A percentile compares a stretch with the other conserved stretches of the same genome.
Evolutionary conservation across 2,888 invertebrate species (phyloP).

Genomic region (Aphodius granarius): DNA sequence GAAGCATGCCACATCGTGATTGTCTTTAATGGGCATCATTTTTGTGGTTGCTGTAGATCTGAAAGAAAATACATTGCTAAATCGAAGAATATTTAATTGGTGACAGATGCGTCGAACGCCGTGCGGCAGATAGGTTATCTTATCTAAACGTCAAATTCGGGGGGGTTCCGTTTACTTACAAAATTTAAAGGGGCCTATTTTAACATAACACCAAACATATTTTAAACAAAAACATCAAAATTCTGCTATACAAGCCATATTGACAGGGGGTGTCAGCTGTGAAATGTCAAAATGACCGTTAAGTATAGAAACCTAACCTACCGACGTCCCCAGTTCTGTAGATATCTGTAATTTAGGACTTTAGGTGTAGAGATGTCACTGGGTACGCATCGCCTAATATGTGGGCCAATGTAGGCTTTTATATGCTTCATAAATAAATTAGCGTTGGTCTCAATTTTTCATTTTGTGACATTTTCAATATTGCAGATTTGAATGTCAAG

Average conservation of each 20-base stretch:
- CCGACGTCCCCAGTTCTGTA: not conserved
- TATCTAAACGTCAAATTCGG: not conserved
- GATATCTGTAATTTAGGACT: no score
- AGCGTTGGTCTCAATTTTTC: no score
- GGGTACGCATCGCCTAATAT: no score
- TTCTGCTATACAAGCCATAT: slow-evolving; percentile 22
- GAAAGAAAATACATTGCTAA: not conserved
- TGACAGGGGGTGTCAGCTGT: slow-evolving; percentile 30
- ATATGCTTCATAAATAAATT: no score
- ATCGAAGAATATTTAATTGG: not conserved
- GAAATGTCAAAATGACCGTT: slow-evolving; percentile 24
- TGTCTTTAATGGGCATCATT: slow-evolving; percentile 86
- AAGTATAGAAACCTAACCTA: not conserved
- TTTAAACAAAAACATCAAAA: slow-evolving; percentile 27
- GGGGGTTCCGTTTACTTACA: slow-evolving; percentile 18
- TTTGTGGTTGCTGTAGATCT: slow-evolving; percentile 44
- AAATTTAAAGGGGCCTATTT: slow-evolving; percentile 24
- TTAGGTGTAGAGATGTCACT: no score
- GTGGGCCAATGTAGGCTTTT: no score
- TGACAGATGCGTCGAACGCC: not conserved
- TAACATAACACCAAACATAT: slow-evolving; percentile 27
- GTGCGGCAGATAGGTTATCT: not conserved
- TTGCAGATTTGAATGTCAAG: no score
- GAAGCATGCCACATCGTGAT: slow-evolving; percentile 95
- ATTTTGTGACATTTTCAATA: no score